Evolutionary conservation across 64 coral and sea anemone genomes (phyloP).

Genomic region (Stylophora pistillata): DNA sequence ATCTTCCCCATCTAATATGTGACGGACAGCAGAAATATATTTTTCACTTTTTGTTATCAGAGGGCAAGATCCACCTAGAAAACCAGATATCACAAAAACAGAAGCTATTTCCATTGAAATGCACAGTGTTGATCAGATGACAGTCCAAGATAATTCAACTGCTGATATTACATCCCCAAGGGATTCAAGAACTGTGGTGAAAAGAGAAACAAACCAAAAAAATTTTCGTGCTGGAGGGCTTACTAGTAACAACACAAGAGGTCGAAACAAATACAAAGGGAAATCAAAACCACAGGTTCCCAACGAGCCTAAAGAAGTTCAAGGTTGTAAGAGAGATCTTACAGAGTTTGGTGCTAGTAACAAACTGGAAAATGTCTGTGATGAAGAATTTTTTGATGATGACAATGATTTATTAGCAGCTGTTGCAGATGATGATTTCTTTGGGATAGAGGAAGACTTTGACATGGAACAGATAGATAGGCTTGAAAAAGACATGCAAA

Average conservation of each 20-base stretch:
- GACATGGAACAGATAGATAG: conserved; percentile 53
- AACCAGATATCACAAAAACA: background rate
- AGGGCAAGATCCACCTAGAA: conserved; percentile 17
- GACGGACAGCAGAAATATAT: too few species aligned
- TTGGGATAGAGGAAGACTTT: conserved; percentile 42
- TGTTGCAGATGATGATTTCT: conserved; percentile 34
- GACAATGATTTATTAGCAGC: conserved; percentile 48
- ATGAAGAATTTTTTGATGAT: conserved; percentile 33
- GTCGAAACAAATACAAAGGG: background rate
- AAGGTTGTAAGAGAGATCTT: background rate
- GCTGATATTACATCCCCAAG: background rate
- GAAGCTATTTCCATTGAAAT: background rate
- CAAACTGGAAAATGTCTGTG: background rate
- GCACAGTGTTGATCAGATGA: background rate
- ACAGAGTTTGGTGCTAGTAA: background rate
- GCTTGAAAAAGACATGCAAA: conserved; percentile 29
- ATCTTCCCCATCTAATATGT: background rate
- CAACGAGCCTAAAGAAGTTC: background rate
- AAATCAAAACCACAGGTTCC: background rate
- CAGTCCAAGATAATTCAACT: background rate
- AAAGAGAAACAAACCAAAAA: background rate
- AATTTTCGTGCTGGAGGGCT: background rate
- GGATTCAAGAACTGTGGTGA: background rate
- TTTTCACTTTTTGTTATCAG: background rate
- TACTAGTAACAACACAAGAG: background rate